phyloP scores from a whole-genome alignment of 2,888 invertebrate genomes.

The Xestoiulus laeticollis region DNA sequence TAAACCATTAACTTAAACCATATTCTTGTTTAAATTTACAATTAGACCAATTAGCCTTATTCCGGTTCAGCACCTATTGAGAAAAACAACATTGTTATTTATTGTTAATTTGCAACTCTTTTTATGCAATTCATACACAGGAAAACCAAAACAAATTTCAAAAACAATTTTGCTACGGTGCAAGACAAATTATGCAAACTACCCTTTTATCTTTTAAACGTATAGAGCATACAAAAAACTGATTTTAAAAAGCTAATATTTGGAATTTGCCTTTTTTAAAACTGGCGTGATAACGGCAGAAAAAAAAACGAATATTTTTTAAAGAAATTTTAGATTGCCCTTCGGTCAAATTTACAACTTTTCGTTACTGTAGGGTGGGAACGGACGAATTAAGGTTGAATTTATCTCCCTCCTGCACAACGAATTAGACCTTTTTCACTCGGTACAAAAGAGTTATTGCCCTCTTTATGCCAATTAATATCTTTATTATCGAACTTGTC shows the following conservation, averaged over 20 bases:
- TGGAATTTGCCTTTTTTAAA: not conserved
- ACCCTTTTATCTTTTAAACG: not conserved
- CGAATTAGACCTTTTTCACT: not conserved
- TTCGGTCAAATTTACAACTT: not conserved
- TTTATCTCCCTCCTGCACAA: not conserved
- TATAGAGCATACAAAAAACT: not conserved
- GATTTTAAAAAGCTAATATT: not conserved
- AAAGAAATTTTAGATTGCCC: not conserved
- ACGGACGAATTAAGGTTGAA: conserved; percentile 37
- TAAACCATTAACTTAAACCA: too few relatives aligned
- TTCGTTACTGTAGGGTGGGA: not conserved
- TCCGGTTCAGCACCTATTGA: too few relatives aligned
- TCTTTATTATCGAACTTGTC: conserved; percentile 7
- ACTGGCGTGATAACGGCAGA: not conserved
- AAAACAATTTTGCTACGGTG: too few relatives aligned
- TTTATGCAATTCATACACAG: too few relatives aligned
- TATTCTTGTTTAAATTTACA: too few relatives aligned
- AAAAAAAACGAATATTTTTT: not conserved
- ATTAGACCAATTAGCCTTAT: too few relatives aligned
- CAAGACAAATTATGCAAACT: too few relatives aligned
- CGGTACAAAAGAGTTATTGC: not conserved
- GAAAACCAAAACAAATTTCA: too few relatives aligned
- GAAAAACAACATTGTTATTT: too few relatives aligned
- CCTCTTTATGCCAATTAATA: conserved; percentile 28
- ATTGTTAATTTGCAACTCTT: too few relatives aligned